Base-by-base conservation (phyloP, 2,113 vertebrate genomes). In the Malurus melanocephalus region DNA sequence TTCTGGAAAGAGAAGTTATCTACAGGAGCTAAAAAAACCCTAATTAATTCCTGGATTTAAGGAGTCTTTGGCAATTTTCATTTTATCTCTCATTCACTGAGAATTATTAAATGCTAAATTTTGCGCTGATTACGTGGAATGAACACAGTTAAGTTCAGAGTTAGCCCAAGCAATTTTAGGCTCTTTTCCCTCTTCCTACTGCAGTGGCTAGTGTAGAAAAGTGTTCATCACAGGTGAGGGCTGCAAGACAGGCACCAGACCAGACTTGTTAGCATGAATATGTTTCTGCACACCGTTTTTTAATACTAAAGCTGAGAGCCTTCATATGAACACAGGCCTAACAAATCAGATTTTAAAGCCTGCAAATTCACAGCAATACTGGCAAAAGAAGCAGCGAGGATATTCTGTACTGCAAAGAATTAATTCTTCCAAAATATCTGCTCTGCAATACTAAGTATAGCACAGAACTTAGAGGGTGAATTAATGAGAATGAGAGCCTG, bases 401-500 rank as follows among this genome's bases (percentile, higher is more conserved):
- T 61, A 78, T 67, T 49, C 23, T 18, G 16, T 28, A 32, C 53
- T 38, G 27, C 32, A 38, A 66, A 79, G 30, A 27, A 76, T 46
- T 72, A 28, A 1, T 43, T 43, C 7, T 56, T 64, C 45, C 0
- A 0, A 4, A 35, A 7, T 1, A 6, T 28, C 57, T 68, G 28
- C 38, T 56, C 69, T 65, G n/a, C 35, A 76, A 48, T 12, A 45
- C 40, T 32, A 45, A 10, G 6, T 14, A 23, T 1, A 71, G 52
- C 65, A 74, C 64, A 46, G 62, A 61, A 56, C 27, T 59, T 22
- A 8, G 45, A 26, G 7, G 2, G 24, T 27, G 32, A 86, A 23
- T 19, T 87, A 42, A 81, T 49, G 40, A 66, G 51, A 28, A 62
- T 4, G 38, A 42, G 26, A 65, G 45, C 7, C 53, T 80, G 21